phyloP scores from a whole-genome alignment of 2,113 vertebrate species.

The Microtus ochrogaster region DNA sequence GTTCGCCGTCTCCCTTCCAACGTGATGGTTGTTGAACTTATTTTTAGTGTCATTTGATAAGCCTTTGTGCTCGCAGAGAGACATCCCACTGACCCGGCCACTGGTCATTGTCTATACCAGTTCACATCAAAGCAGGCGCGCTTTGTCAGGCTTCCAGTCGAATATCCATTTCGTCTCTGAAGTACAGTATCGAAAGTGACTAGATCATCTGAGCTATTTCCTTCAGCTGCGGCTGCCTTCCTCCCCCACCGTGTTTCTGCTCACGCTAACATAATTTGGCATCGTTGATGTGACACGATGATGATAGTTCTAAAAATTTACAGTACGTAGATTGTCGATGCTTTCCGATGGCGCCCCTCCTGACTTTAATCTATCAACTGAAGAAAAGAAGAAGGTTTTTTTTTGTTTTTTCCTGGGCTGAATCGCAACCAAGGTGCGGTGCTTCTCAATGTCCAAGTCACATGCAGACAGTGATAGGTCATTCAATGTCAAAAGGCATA shows the following conservation, averaged over 20 bases:
- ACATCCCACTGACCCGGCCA: conserved; percentile 99
- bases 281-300: conserved; percentile 92
- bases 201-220: conserved; percentile 98
- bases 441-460: conserved; percentile 85
- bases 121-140: conserved; percentile 96
- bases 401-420: conserved; percentile 82
- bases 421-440: conserved; percentile 78
- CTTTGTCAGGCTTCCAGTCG: conserved; percentile 99
- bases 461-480: conserved; percentile 91
- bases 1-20: conserved; percentile 89
- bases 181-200: conserved; percentile 99
- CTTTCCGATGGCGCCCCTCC: conserved; percentile 79
- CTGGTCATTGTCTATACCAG: conserved; percentile 99
- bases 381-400: conserved; percentile 90
- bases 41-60: conserved; percentile 99
- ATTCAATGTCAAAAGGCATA: conserved; percentile 96
- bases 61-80: conserved; percentile 93
- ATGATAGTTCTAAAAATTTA: conserved; percentile 89
- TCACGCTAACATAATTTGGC: conserved; percentile 94
- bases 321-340: conserved; percentile 88
- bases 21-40: conserved; percentile 99
- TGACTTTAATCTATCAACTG: conserved; percentile 89
- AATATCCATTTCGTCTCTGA: conserved; percentile 98
- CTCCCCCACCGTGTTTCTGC: conserved; percentile 91
- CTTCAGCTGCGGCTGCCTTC: conserved; percentile 94